phyloP scores from a whole-genome alignment of 2,797 vertebrate species.

The Tauraco hartlaubi region DNA sequence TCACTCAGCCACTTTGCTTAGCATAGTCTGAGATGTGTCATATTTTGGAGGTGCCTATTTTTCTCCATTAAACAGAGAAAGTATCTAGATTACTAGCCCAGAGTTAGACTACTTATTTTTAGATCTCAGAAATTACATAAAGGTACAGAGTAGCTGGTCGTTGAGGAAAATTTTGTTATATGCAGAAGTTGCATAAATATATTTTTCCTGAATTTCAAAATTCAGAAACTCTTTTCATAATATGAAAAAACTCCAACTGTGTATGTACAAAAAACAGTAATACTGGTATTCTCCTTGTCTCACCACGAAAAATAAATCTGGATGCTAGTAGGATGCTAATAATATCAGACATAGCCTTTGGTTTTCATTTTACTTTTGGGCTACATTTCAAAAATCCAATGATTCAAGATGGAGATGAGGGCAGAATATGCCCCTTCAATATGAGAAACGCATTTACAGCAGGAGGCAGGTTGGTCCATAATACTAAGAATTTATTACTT shows the following conservation, averaged over 20 bases:
- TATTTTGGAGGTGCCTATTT: not conserved
- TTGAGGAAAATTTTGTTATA: not conserved
- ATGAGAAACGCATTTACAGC: not conserved
- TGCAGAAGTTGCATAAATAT: not conserved
- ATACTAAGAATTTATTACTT: conserved; percentile 9
- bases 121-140: not conserved
- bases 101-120: not conserved
- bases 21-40: not conserved
- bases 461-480: not conserved
- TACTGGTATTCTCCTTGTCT: not conserved
- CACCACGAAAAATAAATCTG: not conserved
- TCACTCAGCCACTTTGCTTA: not conserved
- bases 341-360: conserved; percentile 2
- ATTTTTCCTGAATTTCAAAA: not conserved
- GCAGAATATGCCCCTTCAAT: conserved; percentile 11
- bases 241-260: not conserved
- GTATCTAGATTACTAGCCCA: not conserved
- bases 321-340: not conserved
- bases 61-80: not conserved
- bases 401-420: not conserved
- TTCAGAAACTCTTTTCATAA: not conserved
- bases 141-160: not conserved
- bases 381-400: conserved; percentile 10
- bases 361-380: conserved; percentile 38
- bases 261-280: not conserved